phyloP scores from a whole-genome alignment of 2,113 vertebrate genomes.

The Neoarius graeffei region DNA sequence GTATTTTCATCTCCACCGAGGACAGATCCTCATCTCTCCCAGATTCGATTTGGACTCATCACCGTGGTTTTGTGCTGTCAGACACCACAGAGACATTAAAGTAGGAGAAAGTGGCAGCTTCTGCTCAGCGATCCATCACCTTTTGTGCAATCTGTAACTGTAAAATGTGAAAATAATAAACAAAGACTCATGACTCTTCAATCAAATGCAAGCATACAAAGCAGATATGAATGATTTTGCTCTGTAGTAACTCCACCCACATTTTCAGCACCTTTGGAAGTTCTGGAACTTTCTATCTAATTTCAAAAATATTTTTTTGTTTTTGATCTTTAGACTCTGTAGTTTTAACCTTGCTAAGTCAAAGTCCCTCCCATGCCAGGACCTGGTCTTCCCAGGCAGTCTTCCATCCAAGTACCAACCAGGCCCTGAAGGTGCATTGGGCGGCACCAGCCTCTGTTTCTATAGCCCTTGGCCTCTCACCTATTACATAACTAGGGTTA shows the following conservation, averaged over 20 bases:
- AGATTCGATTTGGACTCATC: slow-evolving; percentile 32
- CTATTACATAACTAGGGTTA: too few species aligned
- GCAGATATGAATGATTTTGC: neutral
- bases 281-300: neutral
- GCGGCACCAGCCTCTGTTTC: too few species aligned
- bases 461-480: too few species aligned
- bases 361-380: too few species aligned
- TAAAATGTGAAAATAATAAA: slow-evolving; percentile 25
- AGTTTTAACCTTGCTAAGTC: neutral
- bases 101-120: slow-evolving; percentile 19
- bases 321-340: neutral
- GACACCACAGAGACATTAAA: slow-evolving; percentile 23
- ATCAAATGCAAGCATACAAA: neutral
- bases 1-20: slow-evolving; percentile 17
- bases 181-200: neutral
- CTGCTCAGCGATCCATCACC: slow-evolving; percentile 5
- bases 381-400: too few species aligned
- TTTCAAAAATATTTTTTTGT: neutral
- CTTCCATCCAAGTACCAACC: too few species aligned
- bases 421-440: too few species aligned
- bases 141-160: slow-evolving; percentile 16
- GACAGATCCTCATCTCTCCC: slow-evolving; percentile 22
- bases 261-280: neutral
- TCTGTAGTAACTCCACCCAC: neutral
- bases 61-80: slow-evolving; percentile 9